Percentiles rank a stretch among this genome's conserved stretches.
Evolutionary conservation across 2,797 vertebrate genomes (phyloP).

Genomic region (Pseudomugil tenellus): DNA sequence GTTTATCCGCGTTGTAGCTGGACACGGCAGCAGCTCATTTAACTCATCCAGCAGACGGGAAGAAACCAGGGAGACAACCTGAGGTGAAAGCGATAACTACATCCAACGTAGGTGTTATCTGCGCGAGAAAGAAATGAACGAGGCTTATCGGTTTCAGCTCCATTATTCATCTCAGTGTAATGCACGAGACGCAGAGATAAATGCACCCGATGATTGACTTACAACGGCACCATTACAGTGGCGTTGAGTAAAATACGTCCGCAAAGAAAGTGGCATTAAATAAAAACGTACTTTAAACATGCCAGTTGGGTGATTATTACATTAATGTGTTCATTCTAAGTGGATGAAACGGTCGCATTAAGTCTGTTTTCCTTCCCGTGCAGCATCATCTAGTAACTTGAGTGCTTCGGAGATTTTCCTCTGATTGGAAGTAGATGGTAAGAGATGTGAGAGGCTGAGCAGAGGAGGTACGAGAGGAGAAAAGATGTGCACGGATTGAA

Average conservation of each 20-base stretch:
- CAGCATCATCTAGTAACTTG: neutral
- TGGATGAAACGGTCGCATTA: neutral
- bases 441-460: slow-evolving; percentile 8
- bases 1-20: too few relatives aligned
- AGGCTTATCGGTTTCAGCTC: slow-evolving; percentile 19
- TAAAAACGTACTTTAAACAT: slow-evolving; percentile 12
- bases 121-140: neutral
- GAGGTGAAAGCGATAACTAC: slow-evolving; percentile 1
- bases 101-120: neutral
- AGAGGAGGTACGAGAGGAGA: neutral
- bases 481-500: neutral
- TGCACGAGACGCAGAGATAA: slow-evolving; percentile 39
- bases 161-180: slow-evolving; percentile 32
- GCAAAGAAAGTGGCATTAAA: neutral
- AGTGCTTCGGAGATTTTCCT: slow-evolving; percentile 21
- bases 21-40: neutral
- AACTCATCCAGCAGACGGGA: neutral
- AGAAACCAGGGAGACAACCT: neutral
- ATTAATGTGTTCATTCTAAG: slow-evolving; percentile 7
- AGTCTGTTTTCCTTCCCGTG: neutral
- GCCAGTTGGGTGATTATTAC: slow-evolving; percentile 12
- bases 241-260: slow-evolving; percentile 36
- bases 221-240: slow-evolving; percentile 21
- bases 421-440: slow-evolving; percentile 10
- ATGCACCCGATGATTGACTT: slow-evolving; percentile 52